Base-by-base conservation (phyloP, 2,797 vertebrate species). In the Denticeps clupeoides region DNA sequence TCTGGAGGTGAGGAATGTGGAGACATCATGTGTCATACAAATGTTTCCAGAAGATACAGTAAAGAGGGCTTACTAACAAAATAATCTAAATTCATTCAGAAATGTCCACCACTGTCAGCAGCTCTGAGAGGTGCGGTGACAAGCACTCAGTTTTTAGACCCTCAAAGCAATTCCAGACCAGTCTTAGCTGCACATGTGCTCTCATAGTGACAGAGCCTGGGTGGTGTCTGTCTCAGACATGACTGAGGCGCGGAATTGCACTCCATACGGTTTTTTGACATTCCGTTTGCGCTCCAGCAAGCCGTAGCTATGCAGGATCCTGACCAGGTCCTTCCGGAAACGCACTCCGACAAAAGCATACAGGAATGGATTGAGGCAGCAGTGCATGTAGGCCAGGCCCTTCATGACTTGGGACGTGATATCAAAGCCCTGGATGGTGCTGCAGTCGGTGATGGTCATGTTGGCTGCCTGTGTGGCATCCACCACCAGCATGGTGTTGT, bases 341-440 rank as follows among this genome's bases (percentile, higher is more conserved):
- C 83, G 77, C 7, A 78, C 72, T 0, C 90, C 92, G 1, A 90
- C 80, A 1, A 96, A 93, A 13, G 75, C 88, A 0, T 92, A 94
- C 41, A 96, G 81, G 48, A 92, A 72, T 0, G 91, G 91, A 61
- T 93, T 94, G 56, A 93, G 78, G 67, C 89, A 91, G 51, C 87
- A 85, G 56, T 94, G 91, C 41, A 77, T 47, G 62, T 90, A 93
- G 25, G 91, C 89, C 0, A 91, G 31, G 16, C 76, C 74, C 63
- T 88, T 86, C 32, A 89, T 75, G 45, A 89, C 64, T 69, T 91
- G 84, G 7, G 74, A 61, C 2, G 40, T 56, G 0, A 77, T 73
- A 58, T 85, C 74, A 1, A 88, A 60, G 1, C 2, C 31, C 13
- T 55, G 52, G 1, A 65, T 26, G 11, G 65, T 3, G 1, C 62